Evolutionary conservation across 1,140 invertebrate species (phyloP).

Genomic region (Thrips palmi): DNA sequence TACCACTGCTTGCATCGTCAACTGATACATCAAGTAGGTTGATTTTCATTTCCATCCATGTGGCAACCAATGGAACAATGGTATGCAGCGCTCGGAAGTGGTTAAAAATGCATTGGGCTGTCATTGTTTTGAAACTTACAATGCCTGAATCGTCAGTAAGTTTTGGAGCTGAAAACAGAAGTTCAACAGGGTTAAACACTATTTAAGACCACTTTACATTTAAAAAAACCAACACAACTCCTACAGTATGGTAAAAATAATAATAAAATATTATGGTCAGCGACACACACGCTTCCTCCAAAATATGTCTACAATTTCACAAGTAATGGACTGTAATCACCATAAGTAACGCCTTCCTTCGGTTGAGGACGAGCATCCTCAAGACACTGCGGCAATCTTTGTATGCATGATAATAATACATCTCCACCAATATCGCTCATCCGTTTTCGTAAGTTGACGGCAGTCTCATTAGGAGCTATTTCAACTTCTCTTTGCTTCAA

Average conservation of each 20-base stretch:
- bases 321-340: constrained; percentile 24
- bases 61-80: constrained; percentile 38
- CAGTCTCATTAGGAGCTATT: constrained; percentile 39
- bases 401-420: constrained; percentile 41
- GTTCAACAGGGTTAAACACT: constrained; percentile 8
- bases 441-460: constrained; percentile 41
- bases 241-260: background rate
- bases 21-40: constrained; percentile 11
- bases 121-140: constrained; percentile 41
- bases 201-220: background rate
- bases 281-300: background rate
- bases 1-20: constrained; percentile 1
- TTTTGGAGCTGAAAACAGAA: constrained; percentile 45
- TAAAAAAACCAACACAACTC: background rate
- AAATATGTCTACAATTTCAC: background rate
- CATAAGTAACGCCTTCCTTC: constrained; percentile 40
- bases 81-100: constrained; percentile 43
- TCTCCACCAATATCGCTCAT: constrained; percentile 49
- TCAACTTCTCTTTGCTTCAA: constrained; percentile 40
- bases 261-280: background rate
- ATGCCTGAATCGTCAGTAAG: constrained; percentile 34
- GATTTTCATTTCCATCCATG: constrained; percentile 14
- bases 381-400: constrained; percentile 36
- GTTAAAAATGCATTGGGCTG: constrained; percentile 38
- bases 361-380: constrained; percentile 36